Evolutionary conservation across 2,888 invertebrate genomes (phyloP), one percentile per base, ranked within the genome.

Genomic region (Nineta flava): DNA sequence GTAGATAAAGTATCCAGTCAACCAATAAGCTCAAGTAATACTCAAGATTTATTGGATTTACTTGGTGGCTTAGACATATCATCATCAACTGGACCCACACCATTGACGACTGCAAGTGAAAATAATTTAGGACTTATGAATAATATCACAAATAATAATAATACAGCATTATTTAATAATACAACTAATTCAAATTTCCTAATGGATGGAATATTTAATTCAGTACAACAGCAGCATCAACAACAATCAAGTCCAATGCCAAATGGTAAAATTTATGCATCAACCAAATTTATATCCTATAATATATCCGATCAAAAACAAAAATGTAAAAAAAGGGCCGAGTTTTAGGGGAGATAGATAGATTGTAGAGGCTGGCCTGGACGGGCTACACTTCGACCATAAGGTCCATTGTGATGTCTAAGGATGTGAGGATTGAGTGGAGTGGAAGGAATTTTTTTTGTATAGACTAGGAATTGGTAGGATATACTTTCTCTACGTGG

Each of bases 21-120:
- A 62, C 53, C 62, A 60, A 26, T 26, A 3, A 57, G 63, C 34
- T 61, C 62, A 49, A 63, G 64, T 53, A 75, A 77, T 58, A 81
- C 78, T 65, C 80, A 85, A 72, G 88, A 94, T 69, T 77, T 95
- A 55, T 69, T 95, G 53, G 94, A 94, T 69, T 75, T 95, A 48
- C 74, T 95, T 34, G 92, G 81, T 56, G 81, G 82, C 12, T 65
- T 86, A 54, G 84, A 85, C 62, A 65, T 81, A 54, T 71, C 72
- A 35, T 58, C 71, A 43, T 59, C 75, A 2, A 55, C 60, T 44
- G 58, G 58, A 21, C 59, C 65, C 32, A 55, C 64, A 12, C 45
- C 43, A 56, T 48, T 56, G 52, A 35, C 49, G 42, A 51, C 52
- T 51, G 56, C 55, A 53, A 56, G 54, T 44, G 57, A 58, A 50